A percentile compares a stretch with the other conserved stretches of the same genome.
Conservation (phyloP, 2,888 invertebrate species). For the Disparrhopalites patrizii region DNA sequence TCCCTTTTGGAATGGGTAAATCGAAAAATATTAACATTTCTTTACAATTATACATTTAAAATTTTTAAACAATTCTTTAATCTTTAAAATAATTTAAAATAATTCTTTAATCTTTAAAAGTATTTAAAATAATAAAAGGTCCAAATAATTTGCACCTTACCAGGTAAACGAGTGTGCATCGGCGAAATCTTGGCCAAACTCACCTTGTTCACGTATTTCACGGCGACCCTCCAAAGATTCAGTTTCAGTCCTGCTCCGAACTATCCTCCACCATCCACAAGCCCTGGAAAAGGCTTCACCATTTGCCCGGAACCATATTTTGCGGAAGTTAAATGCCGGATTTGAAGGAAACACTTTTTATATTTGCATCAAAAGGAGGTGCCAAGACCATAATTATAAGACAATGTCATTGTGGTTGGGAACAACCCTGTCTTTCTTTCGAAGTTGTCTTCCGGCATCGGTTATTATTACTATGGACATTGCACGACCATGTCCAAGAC, state of each 20-base stretch:
- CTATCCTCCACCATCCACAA: conserved; percentile 30
- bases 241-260: conserved; percentile 21
- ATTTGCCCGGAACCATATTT: conserved; percentile 36
- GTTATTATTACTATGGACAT: too few species aligned
- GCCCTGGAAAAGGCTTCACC: conserved; percentile 39
- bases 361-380: too few species aligned
- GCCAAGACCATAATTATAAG: too few species aligned
- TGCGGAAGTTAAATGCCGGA: conserved; percentile 31
- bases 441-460: too few species aligned
- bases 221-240: conserved; percentile 39
- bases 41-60: too few species aligned
- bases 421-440: too few species aligned
- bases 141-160: too few species aligned
- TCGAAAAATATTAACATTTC: background rate
- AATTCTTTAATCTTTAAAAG: conserved; percentile 12
- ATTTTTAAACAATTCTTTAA: background rate
- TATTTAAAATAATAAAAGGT: too few species aligned
- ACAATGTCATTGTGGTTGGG: too few species aligned
- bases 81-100: background rate
- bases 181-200: conserved; percentile 41
- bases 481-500: too few species aligned
- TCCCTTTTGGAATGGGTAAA: conserved; percentile 45
- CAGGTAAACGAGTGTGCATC: conserved; percentile 41
- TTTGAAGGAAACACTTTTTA: background rate
- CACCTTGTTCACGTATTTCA: conserved; percentile 41